Base-by-base conservation (phyloP, 2,888 invertebrate species). In the Thelaira solivaga region DNA sequence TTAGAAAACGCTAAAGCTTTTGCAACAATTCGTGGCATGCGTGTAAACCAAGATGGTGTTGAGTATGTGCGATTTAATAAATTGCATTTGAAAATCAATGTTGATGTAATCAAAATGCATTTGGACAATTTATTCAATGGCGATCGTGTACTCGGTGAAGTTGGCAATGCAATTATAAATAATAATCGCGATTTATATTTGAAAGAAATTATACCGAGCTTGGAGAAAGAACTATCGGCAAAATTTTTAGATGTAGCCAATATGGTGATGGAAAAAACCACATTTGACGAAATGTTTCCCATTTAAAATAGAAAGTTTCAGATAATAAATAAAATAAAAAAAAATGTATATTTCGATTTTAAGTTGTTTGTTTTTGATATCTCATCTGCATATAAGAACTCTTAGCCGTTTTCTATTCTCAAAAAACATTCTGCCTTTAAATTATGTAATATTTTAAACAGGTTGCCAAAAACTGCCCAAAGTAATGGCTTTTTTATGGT, bases 271-370 rank as follows among this genome's bases (percentile, higher is more conserved):
- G 83, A 83, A 16, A 85, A 85, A 5, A 87, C 89, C 0, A 89
- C 89, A 4, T 89, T 84, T 39, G 89, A 89, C 81, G 89, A 89
- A 84, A 88, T 89, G 88, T 89, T 89, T 80, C 89, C 89, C n/a
- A 81, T 78, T 39, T 83, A 67, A 36, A 62, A 49, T 31, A 36
- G 36, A 5, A n/a, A 36, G 1, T 2, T 34, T n/a, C n/a, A n/a
- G n/a, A n/a, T n/a, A n/a, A n/a, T n/a, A n/a, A n/a, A n/a, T n/a
- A n/a, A n/a, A n/a, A n/a, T n/a, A n/a, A n/a, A n/a, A n/a, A n/a
- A n/a, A n/a, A n/a, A n/a, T n/a, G n/a, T n/a, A n/a, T n/a, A n/a
- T n/a, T n/a, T n/a, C n/a, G n/a, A n/a, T n/a, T n/a, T n/a, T n/a
- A n/a, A n/a, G n/a, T n/a, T n/a, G n/a, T n/a, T n/a, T n/a, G n/a